Evolutionary conservation across 92 coral and sea anemone genomes (phyloP), one percentile per base, ranked within the genome.

Genomic region (Palythoa grandis): DNA sequence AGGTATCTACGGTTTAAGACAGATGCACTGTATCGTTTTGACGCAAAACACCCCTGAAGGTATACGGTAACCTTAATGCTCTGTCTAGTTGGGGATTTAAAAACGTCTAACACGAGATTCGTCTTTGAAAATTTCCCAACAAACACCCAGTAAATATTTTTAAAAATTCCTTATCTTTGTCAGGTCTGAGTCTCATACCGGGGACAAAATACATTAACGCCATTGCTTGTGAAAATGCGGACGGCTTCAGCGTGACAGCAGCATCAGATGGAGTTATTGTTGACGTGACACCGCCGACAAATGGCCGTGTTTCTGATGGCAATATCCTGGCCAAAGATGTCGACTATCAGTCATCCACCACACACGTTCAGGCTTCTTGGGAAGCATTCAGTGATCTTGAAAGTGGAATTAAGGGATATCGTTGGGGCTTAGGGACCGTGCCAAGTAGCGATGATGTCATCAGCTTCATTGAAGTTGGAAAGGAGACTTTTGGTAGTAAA

Each of bases 351-450:
- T 83, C 85, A 67, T 88, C 88, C 7, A 70, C 85, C 15, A 58
- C 86, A 19, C 22, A 39, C 47, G 94, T 95, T 8, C 69, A 80
- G 22, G 89, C 98, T 39, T 56, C 73, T 37, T 96, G 99, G 99
- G 82, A 66, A 38, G 90, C 91, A 15, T 95, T 93, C 68, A 54
- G 37, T 11, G 99, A 96, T 75, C 90, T 72, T 67, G 98, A 96
- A 85, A 96, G 98, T 83, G 92, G 97, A 0, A 88, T 96, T 54
- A 77, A 90, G 89, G 93, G 93, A 43, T 96, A 96, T 79, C 90
- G 93, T 71, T 93, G 98, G 96, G 93, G 92, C 23, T 84, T 96
- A 65, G 98, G 99, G 74, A 90, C 96, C 65, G 84, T 93, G 37
- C 92, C 98, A 16, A 93, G 92, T 56, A 74, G 61, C n/a, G 96